These are phyloP conservation scores for Sebastes steindachneri DNA, from an alignment of 2,797 vertebrate species.

Conservation along the genomic window DNA sequence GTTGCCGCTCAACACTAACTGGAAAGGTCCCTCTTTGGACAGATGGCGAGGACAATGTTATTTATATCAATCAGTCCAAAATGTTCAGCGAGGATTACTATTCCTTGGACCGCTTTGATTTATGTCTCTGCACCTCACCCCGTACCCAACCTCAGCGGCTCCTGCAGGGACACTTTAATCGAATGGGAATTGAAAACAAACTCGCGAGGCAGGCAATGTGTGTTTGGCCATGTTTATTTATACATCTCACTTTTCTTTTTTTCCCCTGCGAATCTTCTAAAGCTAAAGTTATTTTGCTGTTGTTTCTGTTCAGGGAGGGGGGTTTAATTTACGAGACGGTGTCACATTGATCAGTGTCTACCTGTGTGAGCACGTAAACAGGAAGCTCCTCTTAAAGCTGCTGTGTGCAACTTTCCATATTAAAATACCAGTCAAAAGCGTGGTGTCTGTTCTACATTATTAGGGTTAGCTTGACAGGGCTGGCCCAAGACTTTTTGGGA, in stretches of 20 bases:
- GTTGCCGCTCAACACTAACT: slow-evolving; percentile 99
- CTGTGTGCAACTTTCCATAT: background rate
- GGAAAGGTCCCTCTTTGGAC: slow-evolving; percentile 99
- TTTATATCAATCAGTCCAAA: slow-evolving; percentile 99
- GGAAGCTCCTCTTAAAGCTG: background rate
- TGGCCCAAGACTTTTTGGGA: background rate
- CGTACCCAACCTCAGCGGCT: slow-evolving; percentile 84
- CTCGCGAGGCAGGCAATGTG: slow-evolving; percentile 53
- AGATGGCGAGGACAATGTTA: slow-evolving; percentile 99
- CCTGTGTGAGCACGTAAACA: background rate
- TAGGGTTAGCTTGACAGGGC: background rate
- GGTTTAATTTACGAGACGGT: background rate
- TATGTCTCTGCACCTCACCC: slow-evolving; percentile 94
- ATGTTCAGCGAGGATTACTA: slow-evolving; percentile 99
- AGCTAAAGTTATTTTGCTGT: slow-evolving; percentile 43
- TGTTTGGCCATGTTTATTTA: slow-evolving; percentile 75
- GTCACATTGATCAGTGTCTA: background rate
- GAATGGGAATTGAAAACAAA: slow-evolving; percentile 79
- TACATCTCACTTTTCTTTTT: slow-evolving; percentile 43
- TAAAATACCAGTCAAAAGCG: background rate
- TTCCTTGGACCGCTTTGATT: slow-evolving; percentile 99
- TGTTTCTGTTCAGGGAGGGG: background rate
- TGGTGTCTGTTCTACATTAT: background rate
- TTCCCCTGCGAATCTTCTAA: background rate
- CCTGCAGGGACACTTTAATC: slow-evolving; percentile 80